Conservation (phyloP, 1,140 invertebrate genomes). For the Penaeus indicus region DNA sequence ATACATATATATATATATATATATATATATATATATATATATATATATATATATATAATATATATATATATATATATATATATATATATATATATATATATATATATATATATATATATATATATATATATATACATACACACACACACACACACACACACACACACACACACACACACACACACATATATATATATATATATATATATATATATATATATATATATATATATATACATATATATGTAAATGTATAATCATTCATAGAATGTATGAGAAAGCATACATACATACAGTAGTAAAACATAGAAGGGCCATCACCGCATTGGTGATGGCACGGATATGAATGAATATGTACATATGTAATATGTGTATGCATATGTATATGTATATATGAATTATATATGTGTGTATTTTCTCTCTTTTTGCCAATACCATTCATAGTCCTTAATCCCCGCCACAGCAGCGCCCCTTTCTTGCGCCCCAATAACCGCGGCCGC, state of each 20-base stretch:
- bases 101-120: not conserved
- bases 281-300: no score
- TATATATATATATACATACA: not conserved
- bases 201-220: conserved; percentile 24
- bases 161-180: no score
- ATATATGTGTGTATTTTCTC: not conserved
- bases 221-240: not conserved
- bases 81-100: conserved; percentile 19
- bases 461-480: no score
- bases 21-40: not conserved
- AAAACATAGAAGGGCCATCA: no score
- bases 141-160: no score
- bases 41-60: conserved; percentile 27
- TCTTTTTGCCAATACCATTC: not conserved
- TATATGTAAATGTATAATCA: no score
- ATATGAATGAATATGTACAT: not conserved
- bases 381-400: not conserved
- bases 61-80: conserved; percentile 39
- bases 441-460: not conserved
- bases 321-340: no score
- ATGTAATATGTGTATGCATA: not conserved
- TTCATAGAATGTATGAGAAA: no score
- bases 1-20: conserved; percentile 8
- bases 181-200: not conserved
- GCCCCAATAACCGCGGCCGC: not conserved